Percentiles rank a stretch among this genome's conserved stretches.
These are phyloP conservation scores for Anoplophora glabripennis DNA, from an alignment of 1,140 invertebrate species.

Conservation along the genomic window DNA sequence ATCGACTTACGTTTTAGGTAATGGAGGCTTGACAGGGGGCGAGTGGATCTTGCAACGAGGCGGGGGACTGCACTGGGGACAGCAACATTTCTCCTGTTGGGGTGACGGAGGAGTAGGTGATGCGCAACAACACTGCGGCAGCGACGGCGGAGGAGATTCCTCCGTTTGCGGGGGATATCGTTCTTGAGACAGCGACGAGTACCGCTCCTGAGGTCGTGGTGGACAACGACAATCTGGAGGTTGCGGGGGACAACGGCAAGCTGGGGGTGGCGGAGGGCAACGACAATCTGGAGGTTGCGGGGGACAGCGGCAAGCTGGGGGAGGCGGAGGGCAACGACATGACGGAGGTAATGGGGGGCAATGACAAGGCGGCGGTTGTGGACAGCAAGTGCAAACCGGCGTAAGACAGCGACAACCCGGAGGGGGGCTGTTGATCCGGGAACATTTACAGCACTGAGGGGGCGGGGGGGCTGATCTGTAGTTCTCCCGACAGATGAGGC, in stretches of 20 bases:
- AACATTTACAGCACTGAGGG: no score
- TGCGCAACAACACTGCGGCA: background rate
- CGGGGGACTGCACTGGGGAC: constrained; percentile 13
- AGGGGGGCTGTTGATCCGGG: background rate
- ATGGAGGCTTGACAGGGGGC: no score
- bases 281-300: constrained; percentile 6
- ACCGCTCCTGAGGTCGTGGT: background rate
- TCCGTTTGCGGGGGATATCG: background rate
- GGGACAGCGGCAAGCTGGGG: background rate
- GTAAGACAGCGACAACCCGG: background rate
- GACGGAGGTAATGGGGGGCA: no score
- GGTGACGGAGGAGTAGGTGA: constrained; percentile 1
- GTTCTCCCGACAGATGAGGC: no score
- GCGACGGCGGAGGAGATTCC: background rate
- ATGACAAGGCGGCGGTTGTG: no score
- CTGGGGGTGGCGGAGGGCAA: constrained; percentile 1
- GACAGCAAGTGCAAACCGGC: no score
- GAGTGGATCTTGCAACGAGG: background rate
- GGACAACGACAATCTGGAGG: constrained; percentile 24
- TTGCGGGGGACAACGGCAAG: constrained; percentile 11
- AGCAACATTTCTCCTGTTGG: constrained; percentile 12
- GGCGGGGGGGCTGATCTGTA: no score
- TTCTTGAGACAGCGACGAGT: no score
- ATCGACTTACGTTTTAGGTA: no score
- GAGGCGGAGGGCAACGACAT: background rate